Percentiles rank a stretch among this genome's conserved stretches.
phyloP scores from a whole-genome alignment of 2,113 vertebrate species.

The Saguinus midas region DNA sequence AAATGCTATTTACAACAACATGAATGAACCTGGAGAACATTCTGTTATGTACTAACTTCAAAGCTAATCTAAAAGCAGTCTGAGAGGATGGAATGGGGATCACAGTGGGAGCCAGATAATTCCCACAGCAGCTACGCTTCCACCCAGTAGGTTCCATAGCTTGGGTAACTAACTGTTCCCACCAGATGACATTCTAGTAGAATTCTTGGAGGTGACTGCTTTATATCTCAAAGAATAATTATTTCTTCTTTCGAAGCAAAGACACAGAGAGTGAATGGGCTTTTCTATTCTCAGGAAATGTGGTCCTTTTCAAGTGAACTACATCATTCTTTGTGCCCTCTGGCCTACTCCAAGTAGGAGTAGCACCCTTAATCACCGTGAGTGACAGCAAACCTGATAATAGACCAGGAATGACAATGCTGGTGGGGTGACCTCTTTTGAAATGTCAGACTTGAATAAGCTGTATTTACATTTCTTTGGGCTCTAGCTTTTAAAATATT shows the following conservation, averaged over 20 bases:
- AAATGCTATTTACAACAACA: background rate
- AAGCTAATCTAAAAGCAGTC: background rate
- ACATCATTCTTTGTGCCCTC: slow-evolving; percentile 75
- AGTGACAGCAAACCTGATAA: slow-evolving; percentile 85
- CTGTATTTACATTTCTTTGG: slow-evolving; percentile 86
- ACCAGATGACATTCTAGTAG: background rate
- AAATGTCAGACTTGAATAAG: slow-evolving; percentile 84
- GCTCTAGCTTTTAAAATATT: slow-evolving; percentile 79
- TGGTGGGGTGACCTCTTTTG: slow-evolving; percentile 81
- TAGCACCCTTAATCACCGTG: slow-evolving; percentile 85
- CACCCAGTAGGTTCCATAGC: too few species aligned
- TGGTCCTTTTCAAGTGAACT: slow-evolving; percentile 74
- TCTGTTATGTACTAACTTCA: background rate
- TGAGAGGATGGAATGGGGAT: too few species aligned
- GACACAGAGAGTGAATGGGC: background rate
- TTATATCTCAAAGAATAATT: background rate
- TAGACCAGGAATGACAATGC: slow-evolving; percentile 74
- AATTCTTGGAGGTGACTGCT: background rate
- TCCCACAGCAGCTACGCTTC: too few species aligned
- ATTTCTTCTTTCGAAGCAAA: slow-evolving; percentile 43
- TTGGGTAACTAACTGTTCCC: background rate
- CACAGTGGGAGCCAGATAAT: background rate
- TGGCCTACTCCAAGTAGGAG: slow-evolving; percentile 73
- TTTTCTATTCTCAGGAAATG: slow-evolving; percentile 65
- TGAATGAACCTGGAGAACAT: background rate